Evolutionary conservation across 2,113 vertebrate genomes (phyloP), one percentile per base, ranked within the genome.

Genomic region (Chaetodon trifascialis): DNA sequence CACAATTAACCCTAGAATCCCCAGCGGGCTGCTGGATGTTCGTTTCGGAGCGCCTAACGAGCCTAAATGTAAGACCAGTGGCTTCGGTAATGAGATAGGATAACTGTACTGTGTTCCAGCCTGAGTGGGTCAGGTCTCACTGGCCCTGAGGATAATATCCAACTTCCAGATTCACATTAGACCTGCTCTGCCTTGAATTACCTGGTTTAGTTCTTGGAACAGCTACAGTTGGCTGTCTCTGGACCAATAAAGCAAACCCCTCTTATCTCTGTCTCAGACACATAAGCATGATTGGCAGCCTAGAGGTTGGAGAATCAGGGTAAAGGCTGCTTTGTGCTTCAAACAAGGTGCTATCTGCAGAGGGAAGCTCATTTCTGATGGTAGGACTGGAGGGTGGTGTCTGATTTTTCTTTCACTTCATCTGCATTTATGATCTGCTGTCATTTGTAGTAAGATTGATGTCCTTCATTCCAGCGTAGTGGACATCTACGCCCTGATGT

Each of bases 1-100:
- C 89, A 91, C 92, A 94, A 95, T 95, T 95, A 94, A 94, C 91
- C 93, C 92, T 86, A 86, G 79, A 90, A 88, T 93, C 91, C 92
- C 89, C 88, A 80, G 67, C 23, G 87, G 85, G 85, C 81, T 51
- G 69, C 76, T 88, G 89, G 91, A 91, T 92, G 87, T 90, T 90
- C 91, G 86, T 92, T 30, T 91, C 83, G 51, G 82, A 88, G 89
- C 86, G 17, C 82, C 89, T 94, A 93, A 94, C 91, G 84, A 94
- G 93, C 88, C 90, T 92, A 92, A 94, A 94, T 92, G 88, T 90
- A 92, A 90, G 90, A 90, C 91, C 89, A 88, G 92, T 89, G 92
- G 90, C 90, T 93, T 84, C 84, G 17, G 87, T 93, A 94, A 93
- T 93, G 92, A 94, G 94, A 89, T 90, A 80, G 83, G 87, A 91